A percentile compares a stretch with the other conserved stretches of the same genome.
These are phyloP conservation scores for Jacana jacana DNA, from an alignment of 2,113 vertebrate genomes.

Conservation along the genomic window DNA sequence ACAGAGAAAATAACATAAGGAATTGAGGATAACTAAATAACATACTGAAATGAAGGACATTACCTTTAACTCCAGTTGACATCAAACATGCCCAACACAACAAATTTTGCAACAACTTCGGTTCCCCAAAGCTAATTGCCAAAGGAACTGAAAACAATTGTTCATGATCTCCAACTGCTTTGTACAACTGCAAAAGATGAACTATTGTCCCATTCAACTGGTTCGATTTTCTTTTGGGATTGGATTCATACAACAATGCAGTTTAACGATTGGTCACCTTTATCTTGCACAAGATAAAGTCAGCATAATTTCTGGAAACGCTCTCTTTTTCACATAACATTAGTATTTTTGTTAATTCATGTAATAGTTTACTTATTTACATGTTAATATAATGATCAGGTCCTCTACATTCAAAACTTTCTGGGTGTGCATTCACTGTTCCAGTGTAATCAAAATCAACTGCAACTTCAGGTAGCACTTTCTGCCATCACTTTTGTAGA, in stretches of 20 bases:
- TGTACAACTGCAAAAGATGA: constrained; percentile 15
- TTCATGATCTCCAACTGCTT: background rate
- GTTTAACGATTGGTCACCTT: constrained; percentile 2
- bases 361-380: constrained; percentile 60
- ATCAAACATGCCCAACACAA: constrained; percentile 1
- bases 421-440: background rate
- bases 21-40: constrained; percentile 45
- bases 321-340: constrained; percentile 17
- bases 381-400: constrained; percentile 12
- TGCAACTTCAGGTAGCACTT: constrained; percentile 2
- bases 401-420: constrained; percentile 67
- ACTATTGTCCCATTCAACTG: background rate
- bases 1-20: constrained; percentile 11
- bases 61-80: constrained; percentile 55
- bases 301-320: constrained; percentile 1
- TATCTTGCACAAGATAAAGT: constrained; percentile 12
- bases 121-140: background rate
- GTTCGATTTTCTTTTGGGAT: background rate
- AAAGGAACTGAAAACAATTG: constrained; percentile 16
- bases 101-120: constrained; percentile 5
- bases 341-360: constrained; percentile 28
- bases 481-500: constrained; percentile 13
- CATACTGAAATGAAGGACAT: constrained; percentile 46
- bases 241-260: background rate
- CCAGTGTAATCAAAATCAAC: constrained; percentile 4